Evolutionary conservation across 2,888 invertebrate genomes (phyloP).

Genomic region (Eupithecia pulchellata): DNA sequence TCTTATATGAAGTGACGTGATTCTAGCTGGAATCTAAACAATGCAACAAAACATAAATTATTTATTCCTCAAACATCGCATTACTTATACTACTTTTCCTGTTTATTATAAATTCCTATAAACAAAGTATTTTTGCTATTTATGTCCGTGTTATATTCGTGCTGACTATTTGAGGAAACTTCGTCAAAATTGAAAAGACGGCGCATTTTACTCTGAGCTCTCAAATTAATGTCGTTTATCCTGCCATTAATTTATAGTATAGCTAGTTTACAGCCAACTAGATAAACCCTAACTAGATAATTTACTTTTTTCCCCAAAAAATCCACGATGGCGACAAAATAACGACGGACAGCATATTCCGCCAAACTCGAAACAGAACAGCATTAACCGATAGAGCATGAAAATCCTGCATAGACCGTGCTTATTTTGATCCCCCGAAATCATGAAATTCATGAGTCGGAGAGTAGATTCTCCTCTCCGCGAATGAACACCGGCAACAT

Average conservation of each 20-base stretch:
- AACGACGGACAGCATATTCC: background rate
- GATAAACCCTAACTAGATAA: background rate
- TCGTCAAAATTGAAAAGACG: background rate
- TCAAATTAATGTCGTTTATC: background rate
- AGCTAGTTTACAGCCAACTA: background rate
- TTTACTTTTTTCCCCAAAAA: background rate
- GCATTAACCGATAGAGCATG: background rate
- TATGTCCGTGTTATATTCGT: background rate
- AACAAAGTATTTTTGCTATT: conserved; percentile 8
- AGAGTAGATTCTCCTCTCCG: background rate
- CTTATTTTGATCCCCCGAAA: no score
- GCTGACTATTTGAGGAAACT: background rate
- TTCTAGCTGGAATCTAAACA: background rate
- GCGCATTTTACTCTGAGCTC: background rate
- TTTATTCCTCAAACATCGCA: conserved; percentile 11
- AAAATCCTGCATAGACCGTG: background rate
- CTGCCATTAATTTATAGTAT: background rate
- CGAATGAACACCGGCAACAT: background rate
- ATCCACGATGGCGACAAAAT: background rate
- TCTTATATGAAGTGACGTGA: background rate
- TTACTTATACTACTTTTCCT: conserved; percentile 19
- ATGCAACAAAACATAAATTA: background rate
- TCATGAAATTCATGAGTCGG: no score
- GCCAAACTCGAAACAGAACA: background rate
- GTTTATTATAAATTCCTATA: conserved; percentile 19